Evolutionary conservation across 2,888 invertebrate genomes (phyloP), one percentile per base, ranked within the genome.

Genomic region (Nomada flava): DNA sequence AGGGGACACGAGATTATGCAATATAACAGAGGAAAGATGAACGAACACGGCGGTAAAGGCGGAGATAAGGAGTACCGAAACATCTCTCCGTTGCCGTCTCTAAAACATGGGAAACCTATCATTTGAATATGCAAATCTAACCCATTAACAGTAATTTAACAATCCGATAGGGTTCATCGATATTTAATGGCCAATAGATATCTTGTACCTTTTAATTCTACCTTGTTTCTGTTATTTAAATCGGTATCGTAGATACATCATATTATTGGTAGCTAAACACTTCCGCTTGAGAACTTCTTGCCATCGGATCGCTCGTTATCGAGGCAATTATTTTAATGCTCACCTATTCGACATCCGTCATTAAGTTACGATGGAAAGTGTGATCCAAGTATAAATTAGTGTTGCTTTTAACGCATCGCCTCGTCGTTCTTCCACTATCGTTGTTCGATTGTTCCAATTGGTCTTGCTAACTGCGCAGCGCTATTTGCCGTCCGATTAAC

Each of bases 261-360:
- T 18, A 20, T 64, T 29, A 57, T 10, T 9, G 55, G 55, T 29
- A 13, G n/a, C n/a, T 53, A 11, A 26, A 20, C 42, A 26, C 4
- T 64, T 29, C 47, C 64, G 20, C 11, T 29, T 2, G 47, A 23
- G 63, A 4, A 42, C 55, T 55, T 10, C 1, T 13, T 18, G 9
- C 23, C 9, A n/a, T 42, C 18, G 13, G 23, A 47, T 65, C 44
- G 13, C 13, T 18, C 20, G 5, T 59, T 60, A 50, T 70, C 29
- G 3, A 10, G 2, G 18, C 9, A 73, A 73, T 73, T 73, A 60
- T 52, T 50, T 60, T 55, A 53, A 75, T 69, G 20, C 20, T 3
- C 7, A 7, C 5, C 23, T 13, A n/a, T 26, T 11, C 23, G 29
- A 29, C 18, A 2, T 26, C 18, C 23, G 29, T 47, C 18, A 4